These are phyloP conservation scores for Pachyuromys duprasi DNA, from an alignment of 2,797 vertebrate genomes.

Conservation along the genomic window DNA sequence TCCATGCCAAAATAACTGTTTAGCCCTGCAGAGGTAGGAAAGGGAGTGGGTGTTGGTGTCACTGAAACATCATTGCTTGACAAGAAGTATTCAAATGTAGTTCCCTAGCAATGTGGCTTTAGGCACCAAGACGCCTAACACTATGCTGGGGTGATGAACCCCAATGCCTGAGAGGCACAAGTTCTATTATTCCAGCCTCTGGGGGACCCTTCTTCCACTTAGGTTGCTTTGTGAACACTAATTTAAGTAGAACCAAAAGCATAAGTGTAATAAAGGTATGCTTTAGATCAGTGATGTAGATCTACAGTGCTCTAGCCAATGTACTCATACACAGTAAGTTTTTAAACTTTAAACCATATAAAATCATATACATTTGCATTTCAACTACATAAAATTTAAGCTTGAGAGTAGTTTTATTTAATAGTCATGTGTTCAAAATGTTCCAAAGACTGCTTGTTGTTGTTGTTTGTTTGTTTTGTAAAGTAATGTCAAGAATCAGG, in stretches of 20 bases:
- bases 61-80: background rate
- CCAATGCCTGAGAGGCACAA: background rate
- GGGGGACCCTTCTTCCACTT: background rate
- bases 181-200: conserved; percentile 14
- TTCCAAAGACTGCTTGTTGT: background rate
- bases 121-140: conserved; percentile 1
- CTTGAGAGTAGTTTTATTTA: background rate
- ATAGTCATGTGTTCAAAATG: conserved; percentile 3
- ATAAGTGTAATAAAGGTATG: conserved; percentile 36
- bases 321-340: background rate
- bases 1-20: conserved; percentile 18
- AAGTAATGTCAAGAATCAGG: background rate
- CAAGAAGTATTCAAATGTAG: background rate
- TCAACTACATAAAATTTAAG: conserved; percentile 12
- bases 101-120: background rate
- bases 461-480: background rate
- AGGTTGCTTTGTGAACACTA: conserved; percentile 35
- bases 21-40: background rate
- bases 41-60: background rate
- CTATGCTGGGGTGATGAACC: background rate
- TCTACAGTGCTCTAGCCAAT: background rate
- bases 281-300: background rate
- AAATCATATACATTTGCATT: background rate
- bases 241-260: background rate
- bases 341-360: background rate